These are phyloP conservation scores for Rana temporaria DNA, from an alignment of 2,113 vertebrate species.

Conservation along the genomic window DNA sequence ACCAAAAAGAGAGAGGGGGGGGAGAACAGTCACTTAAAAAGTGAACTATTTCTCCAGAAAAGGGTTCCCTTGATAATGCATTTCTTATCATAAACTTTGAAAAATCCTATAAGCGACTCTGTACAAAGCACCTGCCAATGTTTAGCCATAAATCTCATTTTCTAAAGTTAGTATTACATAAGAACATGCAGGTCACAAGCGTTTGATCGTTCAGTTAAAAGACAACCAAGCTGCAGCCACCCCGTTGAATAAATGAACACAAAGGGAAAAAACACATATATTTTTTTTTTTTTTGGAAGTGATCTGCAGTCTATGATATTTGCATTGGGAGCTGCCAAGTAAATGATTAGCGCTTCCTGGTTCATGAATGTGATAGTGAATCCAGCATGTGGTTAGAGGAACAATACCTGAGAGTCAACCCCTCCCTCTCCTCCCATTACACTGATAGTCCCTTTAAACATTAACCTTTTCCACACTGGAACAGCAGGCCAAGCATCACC, in stretches of 20 bases:
- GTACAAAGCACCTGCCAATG: background rate
- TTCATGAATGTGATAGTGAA: slow-evolving; percentile 64
- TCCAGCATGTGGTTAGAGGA: slow-evolving; percentile 67
- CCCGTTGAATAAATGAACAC: background rate
- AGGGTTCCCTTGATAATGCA: no score
- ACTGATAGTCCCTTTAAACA: slow-evolving; percentile 62
- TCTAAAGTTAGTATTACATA: background rate
- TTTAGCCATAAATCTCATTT: background rate
- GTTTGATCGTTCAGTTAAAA: background rate
- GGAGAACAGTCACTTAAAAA: no score
- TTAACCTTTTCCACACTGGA: slow-evolving; percentile 58
- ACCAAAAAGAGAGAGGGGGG: no score
- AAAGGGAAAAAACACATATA: slow-evolving; percentile 1
- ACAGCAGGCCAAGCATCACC: background rate
- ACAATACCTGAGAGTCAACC: slow-evolving; percentile 50
- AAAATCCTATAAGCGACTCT: background rate
- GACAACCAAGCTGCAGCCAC: background rate
- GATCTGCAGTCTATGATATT: slow-evolving; percentile 62
- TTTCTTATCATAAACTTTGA: no score
- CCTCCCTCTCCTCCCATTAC: slow-evolving; percentile 57
- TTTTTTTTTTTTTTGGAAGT: slow-evolving; percentile 7
- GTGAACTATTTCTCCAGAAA: no score
- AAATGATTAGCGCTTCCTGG: slow-evolving; percentile 72
- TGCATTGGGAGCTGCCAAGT: slow-evolving; percentile 69
- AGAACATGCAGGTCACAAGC: background rate